Evolutionary conservation across 2,888 invertebrate genomes (phyloP), one percentile per base, ranked within the genome.

Genomic region (Tachina grossa): DNA sequence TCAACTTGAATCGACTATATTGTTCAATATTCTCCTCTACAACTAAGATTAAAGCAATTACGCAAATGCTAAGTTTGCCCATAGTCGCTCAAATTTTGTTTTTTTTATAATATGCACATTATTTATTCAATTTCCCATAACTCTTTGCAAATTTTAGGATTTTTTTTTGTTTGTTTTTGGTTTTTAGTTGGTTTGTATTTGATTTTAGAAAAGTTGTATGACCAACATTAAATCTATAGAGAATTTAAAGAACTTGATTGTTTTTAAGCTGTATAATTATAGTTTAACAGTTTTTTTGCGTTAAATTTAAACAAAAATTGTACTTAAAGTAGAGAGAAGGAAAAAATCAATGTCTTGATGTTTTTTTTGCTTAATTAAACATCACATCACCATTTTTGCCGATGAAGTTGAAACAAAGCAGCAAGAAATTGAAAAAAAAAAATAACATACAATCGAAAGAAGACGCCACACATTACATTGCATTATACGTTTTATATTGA

Each of bases 401-500:
- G 51, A 65, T 66, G 11, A 77, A 69, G 19, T 61, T 61, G 19
- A 16, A 53, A 51, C 59, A 41, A 55, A 55, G 22, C 39, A 49
- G 3, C 49, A 43, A n/a, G n/a, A n/a, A n/a, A n/a, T n/a, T n/a
- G n/a, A n/a, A 9, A n/a, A 19, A 43, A 31, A 43, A 39, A 57
- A 31, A 79, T 53, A 16, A 71, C 13, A 10, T 11, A n/a, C 10
- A 39, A 74, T 39, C 39, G 69, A 55, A 84, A 85, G 85, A 85
- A 83, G 85, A 85, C 79, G 76, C 85, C 85, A 85, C 85, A 83
- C 76, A 85, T 82, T 82, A 43, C 55, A 63, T 43, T 59, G 43
- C 49, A 49, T 14, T 14, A 49, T 16, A 66, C 51, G 39, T 75
- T 61, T 75, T 51, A 53, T 45, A 59, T 74, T 45, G 16, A 75